phyloP scores from a whole-genome alignment of 2,888 invertebrate species.

The Pristionchus japonicus region DNA sequence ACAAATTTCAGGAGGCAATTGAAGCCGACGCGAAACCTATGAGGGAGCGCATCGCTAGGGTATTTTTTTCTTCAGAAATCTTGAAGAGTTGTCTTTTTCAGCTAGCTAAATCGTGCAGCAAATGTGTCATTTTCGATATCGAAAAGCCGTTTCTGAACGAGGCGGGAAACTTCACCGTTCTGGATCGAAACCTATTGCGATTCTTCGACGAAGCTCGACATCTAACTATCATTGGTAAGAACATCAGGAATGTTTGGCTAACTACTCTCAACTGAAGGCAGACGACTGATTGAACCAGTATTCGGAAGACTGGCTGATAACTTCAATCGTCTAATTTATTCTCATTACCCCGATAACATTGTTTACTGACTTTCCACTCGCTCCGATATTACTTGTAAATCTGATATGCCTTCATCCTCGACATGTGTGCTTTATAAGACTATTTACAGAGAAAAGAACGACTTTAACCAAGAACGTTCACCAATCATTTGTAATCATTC shows the following conservation, averaged over 20 bases:
- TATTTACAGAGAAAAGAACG: too few species aligned
- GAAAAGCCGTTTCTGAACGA: neutral
- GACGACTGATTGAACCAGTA: neutral
- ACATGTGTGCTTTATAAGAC: too few species aligned
- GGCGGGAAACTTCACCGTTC: neutral
- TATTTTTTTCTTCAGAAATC: neutral
- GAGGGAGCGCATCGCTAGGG: neutral
- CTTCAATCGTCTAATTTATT: neutral
- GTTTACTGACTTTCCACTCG: neutral
- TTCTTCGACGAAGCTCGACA: neutral
- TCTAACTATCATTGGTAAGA: neutral
- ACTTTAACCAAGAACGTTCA: too few species aligned
- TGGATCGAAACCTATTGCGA: neutral
- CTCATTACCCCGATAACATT: neutral
- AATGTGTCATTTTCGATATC: neutral
- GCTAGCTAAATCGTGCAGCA: neutral
- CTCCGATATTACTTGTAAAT: too few species aligned
- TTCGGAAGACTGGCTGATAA: neutral
- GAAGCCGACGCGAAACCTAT: neutral
- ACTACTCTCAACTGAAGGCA: neutral
- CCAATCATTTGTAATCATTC: too few species aligned
- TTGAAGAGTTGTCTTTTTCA: neutral
- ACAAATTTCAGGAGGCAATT: neutral
- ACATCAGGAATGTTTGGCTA: too few species aligned
- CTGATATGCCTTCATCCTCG: too few species aligned